Evolutionary conservation across 2,797 vertebrate species (phyloP), one percentile per base, ranked within the genome.

Genomic region (Pipistrellus kuhlii): DNA sequence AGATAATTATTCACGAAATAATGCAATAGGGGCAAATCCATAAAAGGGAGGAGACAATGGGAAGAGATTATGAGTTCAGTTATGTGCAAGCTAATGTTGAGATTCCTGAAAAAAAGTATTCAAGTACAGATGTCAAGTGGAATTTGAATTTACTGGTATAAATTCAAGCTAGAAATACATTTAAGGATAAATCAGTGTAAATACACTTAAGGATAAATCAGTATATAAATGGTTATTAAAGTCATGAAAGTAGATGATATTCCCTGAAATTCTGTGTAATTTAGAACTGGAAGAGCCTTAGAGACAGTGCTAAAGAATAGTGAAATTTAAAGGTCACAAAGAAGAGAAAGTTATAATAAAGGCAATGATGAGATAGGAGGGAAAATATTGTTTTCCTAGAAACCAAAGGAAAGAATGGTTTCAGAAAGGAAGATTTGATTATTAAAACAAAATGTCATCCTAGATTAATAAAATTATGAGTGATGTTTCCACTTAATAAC

Each of bases 221-320:
- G 73, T 78, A 92, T 66, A 69, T 78, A 95, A 94, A 88, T 88
- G 32, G 85, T 82, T 93, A 82, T 92, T 69, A 51, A 96, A 76
- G 57, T 75, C 64, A 13, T 95, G 91, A 85, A 92, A 93, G 90
- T 81, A 92, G 95, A 93, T 85, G 75, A 95, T 77, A 91, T 73
- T 77, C 25, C 73, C 73, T 93, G 51, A 95, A 86, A 90, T 85
- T 32, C 55, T 77, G 11, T 11, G 1, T 55, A 90, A 83, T 68
- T 77, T 84, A 77, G 66, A 92, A 77, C 46, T 53, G 48, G 51
- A 32, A 88, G 57, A 71, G 20, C 68, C 76, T 81, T 41, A 18
- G 68, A 94, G 53, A 93, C 41, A 62, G 46, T n/a, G 44, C 69
- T 69, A 87, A 94, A 72, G 44, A 72, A 71, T 55, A 62, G 59